Base-by-base conservation (phyloP, 2,797 vertebrate species). In the Megalops cyprinoides region DNA sequence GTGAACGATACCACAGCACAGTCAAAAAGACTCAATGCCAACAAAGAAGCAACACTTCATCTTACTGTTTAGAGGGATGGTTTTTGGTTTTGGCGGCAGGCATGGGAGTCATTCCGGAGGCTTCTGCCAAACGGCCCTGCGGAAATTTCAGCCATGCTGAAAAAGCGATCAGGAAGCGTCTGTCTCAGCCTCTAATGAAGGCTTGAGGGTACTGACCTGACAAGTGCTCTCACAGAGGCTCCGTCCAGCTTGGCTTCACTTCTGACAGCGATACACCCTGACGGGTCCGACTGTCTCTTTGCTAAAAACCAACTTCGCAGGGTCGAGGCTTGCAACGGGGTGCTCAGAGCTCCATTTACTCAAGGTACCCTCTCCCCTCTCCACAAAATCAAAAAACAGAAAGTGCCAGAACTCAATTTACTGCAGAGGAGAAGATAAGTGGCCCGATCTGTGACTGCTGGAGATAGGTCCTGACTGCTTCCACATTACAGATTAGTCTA, bases 161-260 rank as follows among this genome's bases (percentile, higher is more conserved):
- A 79, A 58, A 65, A 75, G 81, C 46, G 69, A 83, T 85, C 62
- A 78, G 75, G 77, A 34, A 37, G 60, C 25, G 77, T 84, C 79
- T 78, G 76, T 69, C 49, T 76, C 53, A 84, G 31, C 48, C 53
- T 79, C 79, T 79, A 85, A 84, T 31, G 76, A 84, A 71, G 81
- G 79, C 79, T 37, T 23, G 60, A 71, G 81, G 82, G 51, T 79
- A 42, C 37, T 69, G 85, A 86, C 83, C 87, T 79, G 83, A 78
- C 85, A 85, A 80, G 82, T 3, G 55, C 67, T 74, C 75, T 79
- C 81, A 71, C 31, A 39, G 28, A 12, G 4, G 69, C 39, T 5
- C 12, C 73, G 75, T n/a, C 74, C 14, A 74, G 78, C 76, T 65
- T 76, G 73, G 48, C 34, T 48, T 60, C 42, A 51, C 44, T 62